Base-by-base conservation (phyloP, 2,113 vertebrate genomes). In the Isurus oxyrinchus region DNA sequence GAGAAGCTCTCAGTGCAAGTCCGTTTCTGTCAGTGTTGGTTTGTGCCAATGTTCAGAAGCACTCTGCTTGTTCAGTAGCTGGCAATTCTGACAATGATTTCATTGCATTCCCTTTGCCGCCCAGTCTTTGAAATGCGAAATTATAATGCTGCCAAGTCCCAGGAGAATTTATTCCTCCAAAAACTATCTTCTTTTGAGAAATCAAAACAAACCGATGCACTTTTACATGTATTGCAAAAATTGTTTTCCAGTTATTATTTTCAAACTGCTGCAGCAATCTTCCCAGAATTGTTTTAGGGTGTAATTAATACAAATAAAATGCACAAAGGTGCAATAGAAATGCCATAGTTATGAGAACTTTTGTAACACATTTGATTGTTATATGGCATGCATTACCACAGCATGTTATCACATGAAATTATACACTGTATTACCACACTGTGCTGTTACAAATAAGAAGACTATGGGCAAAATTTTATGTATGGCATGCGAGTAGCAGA, bases 51-150 rank as follows among this genome's bases (percentile, higher is more conserved):
- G 88, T 61, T 93, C 57, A 93, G 90, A 63, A 40, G 90, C 90
- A 94, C 90, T 95, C 11, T 55, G 27, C 66, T 53, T 72, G 6
- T 3, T 72, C 69, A 95, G 35, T 55, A 53, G 10, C 67, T 95
- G 94, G 76, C 44, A 72, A 55, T 35, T 95, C 67, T 72, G 94
- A 53, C 66, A 95, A 94, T 63, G 63, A 94, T 95, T 95, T 95
- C 23, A 95, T 76, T 95, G 94, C 44, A 31, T 72, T 55, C 44
- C 6, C 66, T 95, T 35, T 72, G 44, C 94, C 5, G 8, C n/a
- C 19, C 59, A 66, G 35, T 40, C 94, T 95, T 95, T 95, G 66
- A 72, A 95, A 72, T 49, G 35, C 49, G 35, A 72, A 95, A 95
- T 95, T 31, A 67, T 55, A 35, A 5, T 16, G 25, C 27, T 76